Evolutionary conservation across 2,113 vertebrate species (phyloP), one percentile per base, ranked within the genome.

Genomic region (Hippocampus barbouri): DNA sequence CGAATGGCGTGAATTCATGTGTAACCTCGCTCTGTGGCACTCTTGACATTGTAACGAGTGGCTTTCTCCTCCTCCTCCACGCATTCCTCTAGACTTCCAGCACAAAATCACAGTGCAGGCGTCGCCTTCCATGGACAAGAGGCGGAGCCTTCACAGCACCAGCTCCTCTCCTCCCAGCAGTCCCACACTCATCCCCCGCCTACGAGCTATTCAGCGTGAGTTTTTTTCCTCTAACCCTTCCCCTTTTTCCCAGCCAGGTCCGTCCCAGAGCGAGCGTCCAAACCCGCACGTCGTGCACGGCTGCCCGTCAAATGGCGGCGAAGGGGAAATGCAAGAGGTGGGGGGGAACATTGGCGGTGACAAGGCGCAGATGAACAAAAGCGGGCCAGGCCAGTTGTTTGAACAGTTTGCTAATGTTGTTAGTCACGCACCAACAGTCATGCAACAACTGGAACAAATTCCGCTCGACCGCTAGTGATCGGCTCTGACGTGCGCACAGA

Each of bases 51-150:
- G 11, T 40, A 49, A 56, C 65, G 7, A 56, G 62, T 5, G 23
- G 66, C 4, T n/a, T 3, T 61, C 51, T 69, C 34, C 6, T 54
- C 1, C 6, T 25, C 71, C 43, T 78, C 20, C 20, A 14, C 68
- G 0, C 73, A 1, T 79, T 45, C 62, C 56, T 45, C 16, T 69
- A 98, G 97, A 98, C 90, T 98, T 98, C 83, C 96, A 98, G 83
- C 97, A 98, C 78, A 98, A 98, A 87, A 98, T 98, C 85, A 98
- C 96, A 0, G 97, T 98, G 65, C 97, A 98, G 88, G 96, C 96
- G 8, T 98, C 97, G 0, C 97, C 96, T 8, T 95, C 92, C 73
- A 87, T 97, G 93, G 96, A 97, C 86, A 96, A 95, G 88, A 93
- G 96, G 73, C 91, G 94, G 76, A 98, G 96, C 79, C 91, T 96